Percentiles rank a stretch among this genome's conserved stretches.
Evolutionary conservation across 1,140 invertebrate species (phyloP).

Genomic region (Probaryconus sp.): DNA sequence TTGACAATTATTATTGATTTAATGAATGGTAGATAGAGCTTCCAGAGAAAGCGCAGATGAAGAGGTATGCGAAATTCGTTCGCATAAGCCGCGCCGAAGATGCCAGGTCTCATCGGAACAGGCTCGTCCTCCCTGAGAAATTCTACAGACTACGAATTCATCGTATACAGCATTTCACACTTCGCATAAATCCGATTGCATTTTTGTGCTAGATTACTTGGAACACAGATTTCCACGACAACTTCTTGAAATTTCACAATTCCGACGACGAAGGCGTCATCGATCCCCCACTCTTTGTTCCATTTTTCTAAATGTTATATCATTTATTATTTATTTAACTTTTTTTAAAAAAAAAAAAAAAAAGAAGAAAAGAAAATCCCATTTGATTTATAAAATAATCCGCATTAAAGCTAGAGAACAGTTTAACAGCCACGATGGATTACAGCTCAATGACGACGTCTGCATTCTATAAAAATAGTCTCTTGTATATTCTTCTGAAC

Average conservation of each 20-base stretch:
- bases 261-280: too few relatives aligned
- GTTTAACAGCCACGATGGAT: too few relatives aligned
- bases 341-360: too few relatives aligned
- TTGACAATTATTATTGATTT: too few relatives aligned
- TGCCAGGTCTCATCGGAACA: constrained; percentile 35
- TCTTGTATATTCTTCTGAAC: too few relatives aligned
- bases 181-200: constrained; percentile 67
- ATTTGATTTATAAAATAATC: too few relatives aligned
- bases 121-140: constrained; percentile 31
- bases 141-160: constrained; percentile 42
- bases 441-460: too few relatives aligned
- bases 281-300: background rate
- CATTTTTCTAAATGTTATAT: background rate
- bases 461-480: too few relatives aligned
- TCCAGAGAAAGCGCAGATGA: background rate
- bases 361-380: too few relatives aligned
- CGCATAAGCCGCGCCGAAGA: constrained; percentile 35
- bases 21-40: background rate
- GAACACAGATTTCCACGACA: constrained; percentile 24
- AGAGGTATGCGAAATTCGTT: constrained; percentile 41
- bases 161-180: constrained; percentile 69
- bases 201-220: constrained; percentile 40
- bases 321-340: background rate
- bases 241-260: constrained; percentile 8
- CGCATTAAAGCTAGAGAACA: too few relatives aligned